Evolutionary conservation across 2,888 invertebrate species (phyloP), one percentile per base, ranked within the genome.

Genomic region (Drosophila parthenogenetica): DNA sequence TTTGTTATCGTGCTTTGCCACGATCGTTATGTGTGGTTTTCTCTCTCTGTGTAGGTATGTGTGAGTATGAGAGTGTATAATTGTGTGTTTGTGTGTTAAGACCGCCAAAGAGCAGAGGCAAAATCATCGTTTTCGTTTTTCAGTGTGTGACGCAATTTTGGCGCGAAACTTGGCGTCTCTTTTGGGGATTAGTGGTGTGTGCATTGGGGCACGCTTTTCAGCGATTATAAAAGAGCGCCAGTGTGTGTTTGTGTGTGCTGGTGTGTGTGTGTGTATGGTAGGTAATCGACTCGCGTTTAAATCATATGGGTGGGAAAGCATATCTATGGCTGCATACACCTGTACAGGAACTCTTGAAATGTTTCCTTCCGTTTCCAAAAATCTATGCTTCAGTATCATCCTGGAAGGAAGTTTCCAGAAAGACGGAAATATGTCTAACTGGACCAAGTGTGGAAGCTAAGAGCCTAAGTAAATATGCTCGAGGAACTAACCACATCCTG

Each of bases 121-220:
- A 35, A 35, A 64, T 59, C 71, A 59, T 50, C 59, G 76, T 37
- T 57, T 42, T 70, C 64, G 63, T 49, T 65, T 79, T 75, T 60
- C 67, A 53, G 49, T 69, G 77, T 79, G 83, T 82, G 83, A 83
- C 88, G 86, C 88, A 88, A 77, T 85, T 86, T 86, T 86, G 85
- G 85, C 85, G 85, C 85, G 85, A 89, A 86, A 87, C 54, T 89
- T 87, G 89, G 85, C 85, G 85, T 86, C 85, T 42, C 67, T 77
- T 79, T 65, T 69, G 63, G 77, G 67, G 60, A 43, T 71, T 73
- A 73, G 35, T 81, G 80, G 81, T 72, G 73, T 73, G 70, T 82
- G 75, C 71, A 81, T 49, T 74, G 66, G 61, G 68, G 81, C 79
- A 77, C 72, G 79, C 60, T 68, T 64, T 61, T 13, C 17, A 37